Evolutionary conservation across 2,113 vertebrate species (phyloP), one percentile per base, ranked within the genome.

Genomic region (Proteles cristata): DNA sequence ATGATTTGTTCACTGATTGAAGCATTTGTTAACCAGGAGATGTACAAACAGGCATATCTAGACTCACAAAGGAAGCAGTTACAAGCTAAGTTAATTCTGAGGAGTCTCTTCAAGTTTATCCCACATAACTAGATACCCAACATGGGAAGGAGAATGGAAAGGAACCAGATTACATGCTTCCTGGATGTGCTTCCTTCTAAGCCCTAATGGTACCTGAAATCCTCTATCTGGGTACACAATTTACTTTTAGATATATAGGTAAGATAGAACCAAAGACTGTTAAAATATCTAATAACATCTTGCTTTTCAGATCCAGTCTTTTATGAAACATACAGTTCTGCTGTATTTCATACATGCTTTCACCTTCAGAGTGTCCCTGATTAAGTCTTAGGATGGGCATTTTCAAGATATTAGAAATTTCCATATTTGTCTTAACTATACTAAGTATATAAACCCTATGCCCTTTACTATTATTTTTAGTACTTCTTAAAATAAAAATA

Each of bases 401-500:
- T 68, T 90, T 92, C 3, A 90, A 69, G 69, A 71, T 21, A 79
- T 50, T 73, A 87, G 25, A 53, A 61, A 79, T 88, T 55, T 68
- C 26, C 31, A 48, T n/a, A 39, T 50, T 48, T 55, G 33, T 79
- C 50, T 82, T 63, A 90, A 90, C 63, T 80, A 15, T 50, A 68
- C 21, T 15, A 35, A 94, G n/a, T n/a, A 85, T 6, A 68, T 68
- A 82, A 81, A 69, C 4, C 19, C 63, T 68, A 12, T 19, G 5
- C 11, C 90, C n/a, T 35, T 95, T 66, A 50, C 14, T 12, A 83
- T 92, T 61, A 63, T 73, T 83, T 96, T 95, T 48, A 79, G n/a
- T 33, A 74, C 48, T 89, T 92, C 73, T 61, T 3, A 73, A 80
- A 86, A 90, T 48, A 95, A 92, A 96, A 77, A 80, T 61, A 21